Conservation (phyloP, 2,888 invertebrate genomes). For the Augiades crinisus region DNA sequence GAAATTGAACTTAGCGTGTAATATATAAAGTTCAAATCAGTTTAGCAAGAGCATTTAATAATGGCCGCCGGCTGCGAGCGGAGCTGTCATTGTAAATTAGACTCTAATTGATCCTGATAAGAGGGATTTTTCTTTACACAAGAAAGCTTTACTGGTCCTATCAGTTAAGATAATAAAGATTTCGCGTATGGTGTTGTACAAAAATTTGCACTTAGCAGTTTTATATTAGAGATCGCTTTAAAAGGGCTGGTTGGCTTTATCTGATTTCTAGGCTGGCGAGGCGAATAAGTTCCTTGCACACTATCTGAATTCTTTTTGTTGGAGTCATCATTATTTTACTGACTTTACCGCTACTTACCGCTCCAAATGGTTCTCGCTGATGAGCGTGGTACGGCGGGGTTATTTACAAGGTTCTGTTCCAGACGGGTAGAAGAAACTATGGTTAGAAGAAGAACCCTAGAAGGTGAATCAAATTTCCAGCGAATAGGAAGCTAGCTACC, state of each 20-base stretch:
- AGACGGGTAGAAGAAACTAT: no score
- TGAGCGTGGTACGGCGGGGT: no score
- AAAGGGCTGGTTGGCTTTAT: slow-evolving; percentile 13
- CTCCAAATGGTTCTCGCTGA: no score
- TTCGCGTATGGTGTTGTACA: slow-evolving; percentile 19
- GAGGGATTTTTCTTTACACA: slow-evolving; percentile 7
- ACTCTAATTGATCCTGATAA: slow-evolving; percentile 3
- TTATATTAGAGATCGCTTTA: slow-evolving; percentile 15
- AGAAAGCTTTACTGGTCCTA: slow-evolving; percentile 1
- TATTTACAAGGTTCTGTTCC: no score
- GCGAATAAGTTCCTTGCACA: not conserved
- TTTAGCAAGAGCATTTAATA: not conserved
- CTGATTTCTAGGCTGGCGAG: slow-evolving; percentile 16
- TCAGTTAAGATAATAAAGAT: slow-evolving; percentile 21
- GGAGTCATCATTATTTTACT: no score
- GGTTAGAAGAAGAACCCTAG: no score
- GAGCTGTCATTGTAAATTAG: slow-evolving; percentile 15
- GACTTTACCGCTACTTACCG: no score
- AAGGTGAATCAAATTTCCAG: no score
- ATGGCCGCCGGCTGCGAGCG: not conserved
- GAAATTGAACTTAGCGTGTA: not conserved
- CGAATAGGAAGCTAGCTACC: no score
- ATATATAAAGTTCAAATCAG: not conserved
- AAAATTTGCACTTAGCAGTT: slow-evolving; percentile 25
- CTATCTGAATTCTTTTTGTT: no score